Conservation (phyloP, 1,140 invertebrate genomes). For the Temnothorax longispinosus region DNA sequence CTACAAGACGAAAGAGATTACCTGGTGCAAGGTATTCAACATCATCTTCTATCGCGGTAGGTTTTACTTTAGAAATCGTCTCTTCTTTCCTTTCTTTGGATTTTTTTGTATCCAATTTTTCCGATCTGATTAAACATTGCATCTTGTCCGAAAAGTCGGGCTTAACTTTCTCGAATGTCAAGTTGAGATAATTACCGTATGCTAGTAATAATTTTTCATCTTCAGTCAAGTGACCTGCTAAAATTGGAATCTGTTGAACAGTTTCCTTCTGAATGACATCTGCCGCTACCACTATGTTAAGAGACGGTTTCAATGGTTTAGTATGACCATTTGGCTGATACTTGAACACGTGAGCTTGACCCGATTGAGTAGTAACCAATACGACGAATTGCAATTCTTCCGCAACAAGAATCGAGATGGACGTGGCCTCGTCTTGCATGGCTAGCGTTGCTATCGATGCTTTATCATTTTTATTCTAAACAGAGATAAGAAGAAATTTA, state of each 20-base stretch:
- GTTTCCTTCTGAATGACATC: conserved; percentile 84
- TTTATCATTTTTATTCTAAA: conserved; percentile 81
- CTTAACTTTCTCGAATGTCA: conserved; percentile 89
- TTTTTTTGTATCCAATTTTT: conserved; percentile 83
- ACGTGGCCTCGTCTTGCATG: conserved; percentile 81
- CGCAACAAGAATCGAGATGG: conserved; percentile 78
- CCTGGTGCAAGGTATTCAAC: conserved; percentile 85
- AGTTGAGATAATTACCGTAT: conserved; percentile 86
- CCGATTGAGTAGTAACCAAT: conserved; percentile 89
- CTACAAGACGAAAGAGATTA: conserved; percentile 20
- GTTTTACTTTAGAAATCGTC: conserved; percentile 84
- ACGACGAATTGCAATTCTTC: conserved; percentile 76
- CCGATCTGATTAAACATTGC: conserved; percentile 87
- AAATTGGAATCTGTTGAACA: conserved; percentile 87
- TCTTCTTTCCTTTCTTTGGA: conserved; percentile 82
- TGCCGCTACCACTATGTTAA: conserved; percentile 90
- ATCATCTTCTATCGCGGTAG: conserved; percentile 82
- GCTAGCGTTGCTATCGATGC: conserved; percentile 84
- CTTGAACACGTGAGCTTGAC: conserved; percentile 92
- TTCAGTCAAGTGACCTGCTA: conserved; percentile 83
- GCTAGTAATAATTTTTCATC: conserved; percentile 86
- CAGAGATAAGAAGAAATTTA: conserved; percentile 43
- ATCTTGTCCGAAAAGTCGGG: conserved; percentile 86
- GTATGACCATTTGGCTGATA: conserved; percentile 91
- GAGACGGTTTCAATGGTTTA: conserved; percentile 91